phyloP scores from a whole-genome alignment of 1,140 invertebrate species.

The Trissolcus basalis region DNA sequence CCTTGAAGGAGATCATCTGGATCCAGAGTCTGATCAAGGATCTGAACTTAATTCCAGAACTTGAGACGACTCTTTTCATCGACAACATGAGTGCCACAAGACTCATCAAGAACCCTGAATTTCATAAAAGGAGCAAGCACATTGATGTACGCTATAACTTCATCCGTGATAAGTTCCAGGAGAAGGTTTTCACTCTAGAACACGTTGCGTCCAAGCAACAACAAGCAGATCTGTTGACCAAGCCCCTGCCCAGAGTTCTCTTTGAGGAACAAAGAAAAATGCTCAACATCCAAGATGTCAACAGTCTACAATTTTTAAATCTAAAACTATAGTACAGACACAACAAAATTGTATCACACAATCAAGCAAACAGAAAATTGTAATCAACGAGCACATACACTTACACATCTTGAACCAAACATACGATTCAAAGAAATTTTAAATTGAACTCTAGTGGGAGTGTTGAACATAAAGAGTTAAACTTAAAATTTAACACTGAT shows the following conservation, averaged over 20 bases:
- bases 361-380: background rate
- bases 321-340: too few relatives aligned
- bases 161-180: constrained; percentile 31
- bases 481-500: background rate
- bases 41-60: background rate
- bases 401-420: too few relatives aligned
- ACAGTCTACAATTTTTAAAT: too few relatives aligned
- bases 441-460: constrained; percentile 3
- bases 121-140: constrained; percentile 54
- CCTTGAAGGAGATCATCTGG: background rate
- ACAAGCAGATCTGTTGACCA: constrained; percentile 3
- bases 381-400: too few relatives aligned
- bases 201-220: background rate
- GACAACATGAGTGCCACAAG: constrained; percentile 21
- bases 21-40: background rate
- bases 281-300: background rate
- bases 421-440: background rate
- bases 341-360: background rate
- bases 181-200: background rate
- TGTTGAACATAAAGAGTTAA: background rate
- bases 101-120: constrained; percentile 46
- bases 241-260: background rate
- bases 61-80: background rate
- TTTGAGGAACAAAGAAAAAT: constrained; percentile 4
- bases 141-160: constrained; percentile 58